These are phyloP conservation scores for Accipiter badius DNA, from an alignment of 2,797 vertebrate species.

Conservation along the genomic window DNA sequence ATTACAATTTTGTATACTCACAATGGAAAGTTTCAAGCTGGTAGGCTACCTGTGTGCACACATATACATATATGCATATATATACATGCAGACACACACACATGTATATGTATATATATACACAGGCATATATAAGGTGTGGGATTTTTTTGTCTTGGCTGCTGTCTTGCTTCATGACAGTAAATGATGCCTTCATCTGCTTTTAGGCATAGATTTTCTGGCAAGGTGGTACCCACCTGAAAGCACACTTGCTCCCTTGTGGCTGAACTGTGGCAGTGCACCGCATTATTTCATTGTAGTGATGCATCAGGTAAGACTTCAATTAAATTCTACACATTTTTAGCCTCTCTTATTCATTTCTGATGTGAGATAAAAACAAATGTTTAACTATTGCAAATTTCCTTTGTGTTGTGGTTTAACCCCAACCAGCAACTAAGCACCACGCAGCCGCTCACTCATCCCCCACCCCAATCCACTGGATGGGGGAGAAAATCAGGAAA, in stretches of 20 bases:
- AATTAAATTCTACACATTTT: neutral
- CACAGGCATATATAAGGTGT: neutral
- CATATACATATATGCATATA: neutral
- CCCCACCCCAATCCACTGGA: too few relatives aligned
- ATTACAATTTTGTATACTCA: neutral
- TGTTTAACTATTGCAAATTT: neutral
- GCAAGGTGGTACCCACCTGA: neutral
- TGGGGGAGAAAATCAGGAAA: too few relatives aligned
- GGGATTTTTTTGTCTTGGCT: accelerated
- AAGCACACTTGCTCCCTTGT: neutral
- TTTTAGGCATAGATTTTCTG: neutral
- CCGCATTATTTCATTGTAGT: neutral
- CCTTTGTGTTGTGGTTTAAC: neutral
- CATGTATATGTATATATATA: neutral
- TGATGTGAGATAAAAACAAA: neutral
- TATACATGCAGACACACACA: accelerated
- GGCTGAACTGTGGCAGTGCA: neutral
- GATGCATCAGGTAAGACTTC: neutral
- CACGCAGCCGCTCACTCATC: too few relatives aligned
- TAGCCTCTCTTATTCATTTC: neutral
- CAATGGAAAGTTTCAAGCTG: neutral
- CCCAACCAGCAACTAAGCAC: too few relatives aligned
- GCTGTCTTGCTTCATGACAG: neutral
- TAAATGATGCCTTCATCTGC: neutral
- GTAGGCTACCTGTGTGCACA: neutral